Evolutionary conservation across 1,140 invertebrate species (phyloP).

Genomic region (Mamestra configurata): DNA sequence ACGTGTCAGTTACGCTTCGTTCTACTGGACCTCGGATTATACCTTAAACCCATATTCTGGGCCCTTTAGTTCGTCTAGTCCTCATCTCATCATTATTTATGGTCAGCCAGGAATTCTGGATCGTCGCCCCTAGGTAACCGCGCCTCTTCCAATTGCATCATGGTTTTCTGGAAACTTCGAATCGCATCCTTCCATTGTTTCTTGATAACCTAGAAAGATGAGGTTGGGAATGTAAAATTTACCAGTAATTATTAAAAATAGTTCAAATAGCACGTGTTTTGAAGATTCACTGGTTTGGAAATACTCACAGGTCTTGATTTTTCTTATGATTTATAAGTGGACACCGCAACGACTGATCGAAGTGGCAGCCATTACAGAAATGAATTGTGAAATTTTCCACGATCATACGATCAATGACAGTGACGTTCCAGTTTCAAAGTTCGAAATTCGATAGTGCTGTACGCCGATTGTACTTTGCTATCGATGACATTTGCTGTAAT

Average conservation of each 20-base stretch:
- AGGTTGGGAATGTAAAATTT: neutral
- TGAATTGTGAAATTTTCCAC: neutral
- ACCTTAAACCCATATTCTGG: constrained; percentile 20
- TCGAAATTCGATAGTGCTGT: too few species aligned
- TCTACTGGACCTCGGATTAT: constrained; percentile 29
- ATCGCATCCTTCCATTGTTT: neutral
- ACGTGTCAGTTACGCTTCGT: constrained; percentile 45
- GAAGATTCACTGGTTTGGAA: neutral
- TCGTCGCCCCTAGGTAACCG: neutral
- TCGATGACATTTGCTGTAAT: too few species aligned
- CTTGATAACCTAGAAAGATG: neutral
- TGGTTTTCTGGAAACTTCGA: constrained; percentile 1
- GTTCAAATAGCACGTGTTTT: too few species aligned
- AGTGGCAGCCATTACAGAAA: neutral
- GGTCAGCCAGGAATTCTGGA: neutral
- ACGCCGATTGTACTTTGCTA: too few species aligned
- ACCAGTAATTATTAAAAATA: too few species aligned
- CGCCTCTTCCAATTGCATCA: neutral
- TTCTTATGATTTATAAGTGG: neutral
- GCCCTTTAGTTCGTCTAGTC: neutral
- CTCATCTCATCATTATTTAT: neutral
- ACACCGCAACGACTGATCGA: too few species aligned
- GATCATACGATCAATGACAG: too few species aligned
- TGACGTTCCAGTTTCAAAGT: too few species aligned
- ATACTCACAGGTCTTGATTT: neutral